A percentile compares a stretch with the other conserved stretches of the same genome.
Evolutionary conservation across 2,797 vertebrate genomes (phyloP).

Genomic region (Anisognathus igniventris): DNA sequence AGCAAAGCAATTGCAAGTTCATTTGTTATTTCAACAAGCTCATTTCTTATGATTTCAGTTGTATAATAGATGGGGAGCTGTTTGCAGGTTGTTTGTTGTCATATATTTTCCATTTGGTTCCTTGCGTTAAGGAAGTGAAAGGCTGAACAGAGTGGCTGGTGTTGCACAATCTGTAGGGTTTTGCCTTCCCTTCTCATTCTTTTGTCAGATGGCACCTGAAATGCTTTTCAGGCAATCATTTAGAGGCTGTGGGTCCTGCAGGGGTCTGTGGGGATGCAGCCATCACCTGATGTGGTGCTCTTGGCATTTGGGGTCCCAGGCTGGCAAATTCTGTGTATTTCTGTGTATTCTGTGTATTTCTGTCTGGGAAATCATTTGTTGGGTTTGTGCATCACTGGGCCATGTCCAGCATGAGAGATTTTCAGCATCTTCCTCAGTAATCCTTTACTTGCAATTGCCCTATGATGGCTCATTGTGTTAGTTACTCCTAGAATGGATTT

Average conservation of each 20-base stretch:
- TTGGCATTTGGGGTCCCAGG: background rate
- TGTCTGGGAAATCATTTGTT: background rate
- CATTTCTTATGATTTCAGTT: slow-evolving; percentile 70
- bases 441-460: slow-evolving; percentile 6
- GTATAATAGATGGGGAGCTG: slow-evolving; percentile 50
- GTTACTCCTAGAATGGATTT: slow-evolving; percentile 18
- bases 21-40: slow-evolving; percentile 78
- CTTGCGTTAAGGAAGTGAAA: slow-evolving; percentile 10
- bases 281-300: background rate
- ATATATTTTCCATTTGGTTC: slow-evolving; percentile 62
- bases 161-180: background rate
- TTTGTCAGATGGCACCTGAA: slow-evolving; percentile 35
- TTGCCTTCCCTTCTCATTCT: background rate
- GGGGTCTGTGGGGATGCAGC: slow-evolving; percentile 12
- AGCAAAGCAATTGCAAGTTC: slow-evolving; percentile 76
- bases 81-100: slow-evolving; percentile 57
- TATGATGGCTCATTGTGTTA: background rate
- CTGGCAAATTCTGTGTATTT: background rate
- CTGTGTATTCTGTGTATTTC: background rate
- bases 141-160: background rate
- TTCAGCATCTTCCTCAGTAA: slow-evolving; percentile 38
- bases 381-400: slow-evolving; percentile 28
- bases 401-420: slow-evolving; percentile 47
- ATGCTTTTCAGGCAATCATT: slow-evolving; percentile 53
- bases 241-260: slow-evolving; percentile 51